Percentiles rank a stretch among this genome's conserved stretches.
phyloP scores from a whole-genome alignment of 1,140 invertebrate species.

The Cherax destructor region DNA sequence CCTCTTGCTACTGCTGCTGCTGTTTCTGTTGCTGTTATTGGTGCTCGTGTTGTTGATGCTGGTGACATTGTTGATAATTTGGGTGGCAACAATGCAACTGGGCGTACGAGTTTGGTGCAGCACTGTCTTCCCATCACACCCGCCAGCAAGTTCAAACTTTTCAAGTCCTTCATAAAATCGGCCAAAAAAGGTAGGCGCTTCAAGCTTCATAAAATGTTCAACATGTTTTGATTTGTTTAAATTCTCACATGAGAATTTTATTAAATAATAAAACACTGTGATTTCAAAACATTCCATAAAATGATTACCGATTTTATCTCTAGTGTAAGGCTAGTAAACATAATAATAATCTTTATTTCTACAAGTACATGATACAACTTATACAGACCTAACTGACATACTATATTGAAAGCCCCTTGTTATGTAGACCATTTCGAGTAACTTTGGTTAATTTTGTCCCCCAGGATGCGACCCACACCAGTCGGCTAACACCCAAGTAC shows the following conservation, averaged over 20 bases:
- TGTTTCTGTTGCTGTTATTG: neutral
- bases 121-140: neutral
- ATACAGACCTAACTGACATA: too few relatives aligned
- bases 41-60: neutral
- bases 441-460: too few relatives aligned
- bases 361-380: too few relatives aligned
- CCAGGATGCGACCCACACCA: too few relatives aligned
- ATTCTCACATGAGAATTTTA: neutral
- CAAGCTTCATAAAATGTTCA: neutral
- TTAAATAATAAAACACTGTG: neutral
- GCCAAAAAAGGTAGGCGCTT: slow-evolving; percentile 14
- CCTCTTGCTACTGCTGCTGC: neutral
- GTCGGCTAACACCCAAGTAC: too few relatives aligned
- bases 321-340: neutral
- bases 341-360: neutral
- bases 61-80: neutral
- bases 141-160: slow-evolving; percentile 12
- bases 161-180: slow-evolving; percentile 25
- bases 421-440: too few relatives aligned
- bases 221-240: neutral
- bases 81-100: neutral
- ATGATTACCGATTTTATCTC: neutral
- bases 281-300: too few relatives aligned
- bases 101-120: too few relatives aligned
- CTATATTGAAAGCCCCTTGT: too few relatives aligned